Evolutionary conservation across 2,113 vertebrate genomes (phyloP).

Genomic region (Spea multiplicata): DNA sequence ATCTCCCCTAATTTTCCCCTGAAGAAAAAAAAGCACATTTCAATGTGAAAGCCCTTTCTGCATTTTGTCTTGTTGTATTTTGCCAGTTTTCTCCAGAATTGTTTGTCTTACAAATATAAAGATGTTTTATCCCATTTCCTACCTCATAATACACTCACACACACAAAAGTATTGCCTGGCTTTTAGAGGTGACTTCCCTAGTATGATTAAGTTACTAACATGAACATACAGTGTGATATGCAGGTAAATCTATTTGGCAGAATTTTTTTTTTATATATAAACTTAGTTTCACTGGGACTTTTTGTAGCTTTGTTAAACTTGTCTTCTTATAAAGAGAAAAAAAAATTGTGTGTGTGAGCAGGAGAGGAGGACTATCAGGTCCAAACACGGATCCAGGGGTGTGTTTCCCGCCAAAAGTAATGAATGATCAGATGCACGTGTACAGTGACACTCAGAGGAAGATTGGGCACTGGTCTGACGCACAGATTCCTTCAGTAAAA

Average conservation of each 20-base stretch:
- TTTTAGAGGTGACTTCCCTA: slow-evolving; percentile 9
- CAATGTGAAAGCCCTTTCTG: slow-evolving; percentile 55
- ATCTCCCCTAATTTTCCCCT: slow-evolving; percentile 5
- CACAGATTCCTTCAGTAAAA: slow-evolving; percentile 21
- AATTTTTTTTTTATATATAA: slow-evolving; percentile 14
- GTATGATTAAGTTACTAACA: slow-evolving; percentile 1
- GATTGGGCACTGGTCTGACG: slow-evolving; percentile 36
- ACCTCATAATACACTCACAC: slow-evolving; percentile 49
- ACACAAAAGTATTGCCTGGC: slow-evolving; percentile 5
- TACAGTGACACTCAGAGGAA: slow-evolving; percentile 12
- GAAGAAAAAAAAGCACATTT: slow-evolving; percentile 55
- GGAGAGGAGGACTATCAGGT: slow-evolving; percentile 7
- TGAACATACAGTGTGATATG: slow-evolving; percentile 42
- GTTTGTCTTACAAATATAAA: slow-evolving; percentile 29
- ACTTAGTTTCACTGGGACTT: too few species aligned
- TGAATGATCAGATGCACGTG: slow-evolving; percentile 5
- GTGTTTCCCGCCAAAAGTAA: slow-evolving; percentile 23
- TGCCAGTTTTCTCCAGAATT: slow-evolving; percentile 64
- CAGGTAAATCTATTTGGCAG: slow-evolving; percentile 62
- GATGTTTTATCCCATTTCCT: slow-evolving; percentile 42
- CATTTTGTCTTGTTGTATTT: slow-evolving; percentile 16
- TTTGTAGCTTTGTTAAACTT: not conserved
- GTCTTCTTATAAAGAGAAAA: slow-evolving; percentile 28
- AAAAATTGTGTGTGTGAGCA: slow-evolving; percentile 21
- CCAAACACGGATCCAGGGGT: slow-evolving; percentile 22